These are phyloP conservation scores for Okamejei kenojei DNA, from an alignment of 2,797 vertebrate genomes.

Conservation along the genomic window DNA sequence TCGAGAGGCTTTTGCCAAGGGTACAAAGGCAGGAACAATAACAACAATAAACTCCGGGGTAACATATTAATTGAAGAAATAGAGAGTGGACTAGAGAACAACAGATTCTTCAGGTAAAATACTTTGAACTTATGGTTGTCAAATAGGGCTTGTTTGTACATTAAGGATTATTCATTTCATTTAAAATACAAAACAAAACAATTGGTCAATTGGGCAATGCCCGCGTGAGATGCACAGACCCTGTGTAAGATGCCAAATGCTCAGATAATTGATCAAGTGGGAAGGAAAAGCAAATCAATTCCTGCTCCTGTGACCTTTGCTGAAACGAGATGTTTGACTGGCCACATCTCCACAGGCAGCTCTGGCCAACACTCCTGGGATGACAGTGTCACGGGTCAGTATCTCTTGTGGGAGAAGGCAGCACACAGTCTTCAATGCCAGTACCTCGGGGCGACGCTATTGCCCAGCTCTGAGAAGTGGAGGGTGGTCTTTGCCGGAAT, in stretches of 20 bases:
- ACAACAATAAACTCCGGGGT: constrained; percentile 59
- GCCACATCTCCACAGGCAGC: not conserved
- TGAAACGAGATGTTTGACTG: not conserved
- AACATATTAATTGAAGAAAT: constrained; percentile 40
- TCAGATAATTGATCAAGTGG: not conserved
- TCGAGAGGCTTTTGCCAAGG: constrained; percentile 56
- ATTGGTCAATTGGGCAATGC: not conserved
- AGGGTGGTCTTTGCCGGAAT: no score
- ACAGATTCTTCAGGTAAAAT: constrained; percentile 62
- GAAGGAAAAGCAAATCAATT: not conserved
- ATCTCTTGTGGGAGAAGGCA: no score
- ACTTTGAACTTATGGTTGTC: not conserved
- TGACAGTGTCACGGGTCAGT: no score
- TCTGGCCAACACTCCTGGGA: not conserved
- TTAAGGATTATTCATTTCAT: not conserved
- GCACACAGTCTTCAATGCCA: no score
- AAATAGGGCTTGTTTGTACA: not conserved
- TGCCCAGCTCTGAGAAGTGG: no score
- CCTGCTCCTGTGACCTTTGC: not conserved
- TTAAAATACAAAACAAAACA: not conserved
- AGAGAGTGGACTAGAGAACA: constrained; percentile 51
- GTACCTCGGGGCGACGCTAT: no score
- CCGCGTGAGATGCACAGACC: no score
- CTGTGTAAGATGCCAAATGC: not conserved
- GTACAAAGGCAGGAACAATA: constrained; percentile 69